phyloP scores from a whole-genome alignment of 2,113 vertebrate genomes.

The Malurus alboscapulatus region DNA sequence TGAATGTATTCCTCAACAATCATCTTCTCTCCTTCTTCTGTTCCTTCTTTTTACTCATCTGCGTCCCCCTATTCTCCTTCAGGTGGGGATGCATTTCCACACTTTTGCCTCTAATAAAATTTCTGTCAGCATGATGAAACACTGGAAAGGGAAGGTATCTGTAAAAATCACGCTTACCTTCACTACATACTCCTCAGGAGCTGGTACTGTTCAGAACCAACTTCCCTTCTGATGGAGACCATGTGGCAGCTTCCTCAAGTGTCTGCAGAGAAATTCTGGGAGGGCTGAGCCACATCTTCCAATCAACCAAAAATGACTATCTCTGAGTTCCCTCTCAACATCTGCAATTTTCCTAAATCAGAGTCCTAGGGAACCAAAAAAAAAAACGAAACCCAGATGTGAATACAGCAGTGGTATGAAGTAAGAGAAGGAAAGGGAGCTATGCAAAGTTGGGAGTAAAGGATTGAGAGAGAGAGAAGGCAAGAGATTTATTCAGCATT shows the following conservation, averaged over 20 bases:
- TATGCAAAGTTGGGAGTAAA: background rate
- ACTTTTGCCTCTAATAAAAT: background rate
- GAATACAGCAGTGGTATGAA: background rate
- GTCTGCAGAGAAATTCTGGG: background rate
- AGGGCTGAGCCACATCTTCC: background rate
- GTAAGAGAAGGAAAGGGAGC: background rate
- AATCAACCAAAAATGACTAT: background rate
- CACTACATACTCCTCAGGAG: background rate
- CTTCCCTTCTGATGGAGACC: background rate
- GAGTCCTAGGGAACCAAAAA: background rate
- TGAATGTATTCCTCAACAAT: background rate
- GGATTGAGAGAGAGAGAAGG: background rate
- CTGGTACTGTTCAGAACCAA: background rate
- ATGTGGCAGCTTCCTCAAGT: background rate
- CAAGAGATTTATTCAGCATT: conserved; percentile 68
- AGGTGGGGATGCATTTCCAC: background rate
- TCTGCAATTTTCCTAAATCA: background rate
- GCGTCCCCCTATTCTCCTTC: background rate
- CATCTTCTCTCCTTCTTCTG: background rate
- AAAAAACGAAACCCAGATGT: background rate
- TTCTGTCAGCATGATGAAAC: background rate
- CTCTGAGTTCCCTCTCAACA: background rate
- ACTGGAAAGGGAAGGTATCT: background rate
- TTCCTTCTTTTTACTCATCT: background rate
- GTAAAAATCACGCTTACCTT: background rate